These are phyloP conservation scores for Carapus acus DNA, from an alignment of 2,797 vertebrate genomes.

Conservation along the genomic window DNA sequence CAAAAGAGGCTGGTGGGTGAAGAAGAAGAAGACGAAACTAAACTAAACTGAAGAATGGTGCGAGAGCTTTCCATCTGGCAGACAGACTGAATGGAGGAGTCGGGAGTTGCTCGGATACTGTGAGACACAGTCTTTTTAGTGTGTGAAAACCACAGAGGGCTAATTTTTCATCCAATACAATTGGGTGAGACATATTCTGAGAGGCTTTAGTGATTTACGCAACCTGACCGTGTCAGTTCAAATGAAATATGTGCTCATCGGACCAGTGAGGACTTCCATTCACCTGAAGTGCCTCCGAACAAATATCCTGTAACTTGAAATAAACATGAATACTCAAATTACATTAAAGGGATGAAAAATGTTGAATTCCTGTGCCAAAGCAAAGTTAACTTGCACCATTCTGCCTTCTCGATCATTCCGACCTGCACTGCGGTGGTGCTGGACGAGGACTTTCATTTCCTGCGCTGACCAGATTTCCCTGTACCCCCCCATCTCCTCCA, in stretches of 20 bases:
- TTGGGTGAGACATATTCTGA: conserved; percentile 10
- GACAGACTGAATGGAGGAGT: conserved; percentile 15
- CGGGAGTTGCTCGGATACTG: conserved; percentile 21
- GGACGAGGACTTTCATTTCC: conserved; percentile 39
- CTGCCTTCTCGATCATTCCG: conserved; percentile 19
- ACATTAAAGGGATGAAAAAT: too few species aligned
- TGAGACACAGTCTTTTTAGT: conserved; percentile 20
- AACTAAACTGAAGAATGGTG: conserved; percentile 18
- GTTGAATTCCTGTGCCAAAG: too few species aligned
- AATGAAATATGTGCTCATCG: conserved; percentile 6
- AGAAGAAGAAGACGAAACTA: too few species aligned
- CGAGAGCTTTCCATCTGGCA: conserved; percentile 21
- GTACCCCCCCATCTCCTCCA: conserved; percentile 43
- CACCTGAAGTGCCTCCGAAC: too few species aligned
- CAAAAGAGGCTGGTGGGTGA: conserved; percentile 19
- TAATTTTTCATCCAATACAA: conserved; percentile 12
- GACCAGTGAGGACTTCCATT: neutral
- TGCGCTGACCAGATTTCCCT: conserved; percentile 27
- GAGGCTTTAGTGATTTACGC: too few species aligned
- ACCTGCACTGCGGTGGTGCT: conserved; percentile 8
- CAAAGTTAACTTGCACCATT: conserved; percentile 4
- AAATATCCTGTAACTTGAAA: too few species aligned
- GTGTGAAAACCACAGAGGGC: neutral
- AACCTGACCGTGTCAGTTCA: too few species aligned
- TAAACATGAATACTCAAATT: too few species aligned